Evolutionary conservation across 2,888 invertebrate genomes (phyloP), one percentile per base, ranked within the genome.

Genomic region (Caenorhabditis sulstoni): DNA sequence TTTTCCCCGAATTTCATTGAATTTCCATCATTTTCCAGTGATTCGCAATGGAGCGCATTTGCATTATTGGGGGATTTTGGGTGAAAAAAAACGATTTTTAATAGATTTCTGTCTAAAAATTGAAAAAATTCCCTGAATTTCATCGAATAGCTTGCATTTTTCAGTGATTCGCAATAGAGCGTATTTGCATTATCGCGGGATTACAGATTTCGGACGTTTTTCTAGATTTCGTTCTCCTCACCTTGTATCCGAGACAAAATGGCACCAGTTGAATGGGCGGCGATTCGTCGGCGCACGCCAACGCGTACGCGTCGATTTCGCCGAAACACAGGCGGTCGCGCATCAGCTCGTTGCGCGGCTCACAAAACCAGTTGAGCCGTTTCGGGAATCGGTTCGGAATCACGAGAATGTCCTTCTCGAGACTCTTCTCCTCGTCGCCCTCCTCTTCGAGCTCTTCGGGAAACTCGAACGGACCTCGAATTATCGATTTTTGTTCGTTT

Each of bases 201-300:
- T n/a, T n/a, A n/a, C n/a, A n/a, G n/a, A n/a, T n/a, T n/a, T n/a
- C n/a, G n/a, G n/a, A n/a, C n/a, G n/a, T n/a, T 11, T 11, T 37
- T 37, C 37, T 37, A 37, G 37, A 37, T 37, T 37, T 37, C 11
- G 37, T 5, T 37, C 11, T 37, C 45, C 70, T 29, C 22, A 82
- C 82, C 66, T 84, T 84, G 58, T 83, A 86, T 4, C 79, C 86
- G n/a, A 85, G 53, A 67, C 86, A 86, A 50, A 86, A 86, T 12
- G 86, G 86, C 1, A 85, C 85, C 35, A 86, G 59, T 45, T 86
- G 85, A 18, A 86, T 45, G 3, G 86, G 86, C n/a, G 86, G 86
- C 4, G 80, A 83, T 29, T 84, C 83, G 50, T 84, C 84, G 35
- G 85, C 84, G 79, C 86, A 86, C 20, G 85, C 84, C 12, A 86